Percentiles rank a stretch among this genome's conserved stretches.
Conservation (phyloP, 2,888 invertebrate genomes). For the Molanna angustata region DNA sequence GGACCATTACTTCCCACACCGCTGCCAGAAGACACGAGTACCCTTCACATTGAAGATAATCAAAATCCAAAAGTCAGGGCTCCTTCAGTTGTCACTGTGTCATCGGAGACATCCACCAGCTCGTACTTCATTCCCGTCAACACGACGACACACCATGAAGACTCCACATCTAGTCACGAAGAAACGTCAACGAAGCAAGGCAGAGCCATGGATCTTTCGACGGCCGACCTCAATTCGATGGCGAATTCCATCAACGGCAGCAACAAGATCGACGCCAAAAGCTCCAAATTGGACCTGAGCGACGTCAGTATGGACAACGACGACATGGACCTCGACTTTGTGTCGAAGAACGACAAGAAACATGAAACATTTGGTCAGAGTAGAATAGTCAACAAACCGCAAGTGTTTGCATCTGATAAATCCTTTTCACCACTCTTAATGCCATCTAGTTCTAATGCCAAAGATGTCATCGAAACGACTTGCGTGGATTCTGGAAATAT, state of each 20-base stretch:
- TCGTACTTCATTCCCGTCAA: too few relatives aligned
- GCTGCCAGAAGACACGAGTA: constrained; percentile 12
- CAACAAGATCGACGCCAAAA: constrained; percentile 36
- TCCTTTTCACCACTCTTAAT: constrained; percentile 20
- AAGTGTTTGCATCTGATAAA: constrained; percentile 18
- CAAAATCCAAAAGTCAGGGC: constrained; percentile 4
- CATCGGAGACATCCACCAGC: too few relatives aligned
- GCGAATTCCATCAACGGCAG: constrained; percentile 18
- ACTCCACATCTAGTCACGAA: not conserved
- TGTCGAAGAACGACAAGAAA: constrained; percentile 17
- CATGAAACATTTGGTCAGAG: constrained; percentile 18
- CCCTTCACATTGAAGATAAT: constrained; percentile 1
- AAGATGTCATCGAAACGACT: constrained; percentile 25
- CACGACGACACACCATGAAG: too few relatives aligned
- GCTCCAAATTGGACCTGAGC: constrained; percentile 61
- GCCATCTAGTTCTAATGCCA: constrained; percentile 21
- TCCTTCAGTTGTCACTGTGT: constrained; percentile 1
- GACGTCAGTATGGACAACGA: constrained; percentile 74
- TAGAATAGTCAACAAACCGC: constrained; percentile 28
- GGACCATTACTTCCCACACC: constrained; percentile 29
- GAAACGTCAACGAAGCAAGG: constrained; percentile 23
- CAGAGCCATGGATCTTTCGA: constrained; percentile 26
- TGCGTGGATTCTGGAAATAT: constrained; percentile 47
- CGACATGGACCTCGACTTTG: constrained; percentile 40
- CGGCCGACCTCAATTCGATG: constrained; percentile 18